Evolutionary conservation across 2,888 invertebrate species (phyloP).

Genomic region (Leucoptera coffeella): DNA sequence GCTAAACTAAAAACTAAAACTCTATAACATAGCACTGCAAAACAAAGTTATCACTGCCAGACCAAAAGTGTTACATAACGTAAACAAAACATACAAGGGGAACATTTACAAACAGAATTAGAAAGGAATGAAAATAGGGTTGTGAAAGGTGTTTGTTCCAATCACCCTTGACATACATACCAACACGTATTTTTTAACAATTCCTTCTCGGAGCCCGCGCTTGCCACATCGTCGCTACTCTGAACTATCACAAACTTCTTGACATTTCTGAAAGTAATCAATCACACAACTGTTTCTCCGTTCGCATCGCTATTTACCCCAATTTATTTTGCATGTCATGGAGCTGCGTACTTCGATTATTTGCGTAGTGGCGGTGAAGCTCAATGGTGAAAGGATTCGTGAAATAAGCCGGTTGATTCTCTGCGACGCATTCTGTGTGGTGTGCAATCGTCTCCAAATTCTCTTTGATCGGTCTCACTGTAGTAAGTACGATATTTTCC

Average conservation of each 20-base stretch:
- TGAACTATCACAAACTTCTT: slow-evolving; percentile 33
- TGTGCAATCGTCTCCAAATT: too few species aligned
- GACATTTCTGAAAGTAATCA: slow-evolving; percentile 29
- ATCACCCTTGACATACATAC: slow-evolving; percentile 23
- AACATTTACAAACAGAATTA: background rate
- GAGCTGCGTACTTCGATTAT: background rate
- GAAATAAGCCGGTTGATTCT: too few species aligned
- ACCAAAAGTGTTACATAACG: too few species aligned
- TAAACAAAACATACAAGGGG: background rate
- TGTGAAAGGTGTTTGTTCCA: background rate
- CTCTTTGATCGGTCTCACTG: too few species aligned
- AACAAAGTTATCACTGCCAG: too few species aligned
- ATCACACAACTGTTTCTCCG: background rate
- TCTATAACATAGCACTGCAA: too few species aligned
- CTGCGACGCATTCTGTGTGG: too few species aligned
- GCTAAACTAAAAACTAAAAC: too few species aligned
- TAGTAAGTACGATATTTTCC: too few species aligned
- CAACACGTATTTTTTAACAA: slow-evolving; percentile 10
- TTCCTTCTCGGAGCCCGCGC: slow-evolving; percentile 18
- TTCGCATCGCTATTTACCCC: background rate
- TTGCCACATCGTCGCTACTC: slow-evolving; percentile 33
- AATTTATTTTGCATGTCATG: background rate
- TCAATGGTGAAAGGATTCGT: too few species aligned
- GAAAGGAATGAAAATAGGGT: background rate
- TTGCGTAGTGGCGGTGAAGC: too few species aligned